Evolutionary conservation across 1,140 invertebrate species (phyloP).

Genomic region (Protaetia brevitarsis): DNA sequence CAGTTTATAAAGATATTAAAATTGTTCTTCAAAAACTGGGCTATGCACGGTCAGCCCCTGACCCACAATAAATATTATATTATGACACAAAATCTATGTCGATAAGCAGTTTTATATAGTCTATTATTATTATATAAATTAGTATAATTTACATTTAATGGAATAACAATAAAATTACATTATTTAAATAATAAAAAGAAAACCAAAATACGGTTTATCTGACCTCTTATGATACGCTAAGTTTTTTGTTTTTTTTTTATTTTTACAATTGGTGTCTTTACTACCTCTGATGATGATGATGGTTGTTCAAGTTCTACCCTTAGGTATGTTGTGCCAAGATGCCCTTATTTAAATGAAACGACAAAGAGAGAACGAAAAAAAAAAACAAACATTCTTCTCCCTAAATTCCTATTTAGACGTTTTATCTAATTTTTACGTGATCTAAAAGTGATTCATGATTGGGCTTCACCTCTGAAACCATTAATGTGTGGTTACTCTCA

Average conservation of each 20-base stretch:
- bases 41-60: conserved; percentile 66
- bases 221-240: not conserved
- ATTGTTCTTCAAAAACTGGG: conserved; percentile 70
- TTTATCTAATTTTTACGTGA: not conserved
- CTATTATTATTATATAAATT: conserved; percentile 19
- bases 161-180: conserved; percentile 22
- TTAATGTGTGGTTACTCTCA: conserved; percentile 42
- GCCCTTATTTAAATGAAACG: not conserved
- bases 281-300: not conserved
- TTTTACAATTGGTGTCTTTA: not conserved
- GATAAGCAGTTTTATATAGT: conserved; percentile 17
- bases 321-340: conserved; percentile 1
- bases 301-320: not conserved
- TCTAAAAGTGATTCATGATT: conserved; percentile 13
- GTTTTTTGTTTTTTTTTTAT: not conserved
- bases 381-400: not conserved
- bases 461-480: too few species aligned
- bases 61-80: conserved; percentile 21
- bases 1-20: conserved; percentile 75
- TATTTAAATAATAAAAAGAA: conserved; percentile 4
- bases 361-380: not conserved
- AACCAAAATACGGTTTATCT: not conserved
- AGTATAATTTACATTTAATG: conserved; percentile 22
- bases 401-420: not conserved
- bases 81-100: conserved; percentile 16